A percentile compares a stretch with the other conserved stretches of the same genome.
Evolutionary conservation across 2,113 vertebrate species (phyloP).

Genomic region (Protomyctophum bolini): DNA sequence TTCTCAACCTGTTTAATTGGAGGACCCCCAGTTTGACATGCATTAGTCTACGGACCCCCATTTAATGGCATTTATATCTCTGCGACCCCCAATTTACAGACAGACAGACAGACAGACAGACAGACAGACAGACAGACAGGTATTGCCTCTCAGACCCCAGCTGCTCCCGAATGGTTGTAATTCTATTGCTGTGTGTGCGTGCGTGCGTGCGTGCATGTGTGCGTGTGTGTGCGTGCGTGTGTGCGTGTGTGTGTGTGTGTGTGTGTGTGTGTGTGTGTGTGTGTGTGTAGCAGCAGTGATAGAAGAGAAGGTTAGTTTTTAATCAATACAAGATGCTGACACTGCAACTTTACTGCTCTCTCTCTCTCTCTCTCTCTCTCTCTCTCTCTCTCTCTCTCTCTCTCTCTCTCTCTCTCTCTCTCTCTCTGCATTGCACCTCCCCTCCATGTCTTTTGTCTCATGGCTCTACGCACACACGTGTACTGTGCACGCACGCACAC

Average conservation of each 20-base stretch:
- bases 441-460: constrained; percentile 10
- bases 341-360: constrained; percentile 86
- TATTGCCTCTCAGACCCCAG: constrained; percentile 17
- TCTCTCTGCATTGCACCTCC: constrained; percentile 60
- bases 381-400: constrained; percentile 80
- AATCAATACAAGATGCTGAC: constrained; percentile 99
- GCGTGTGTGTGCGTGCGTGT: neutral
- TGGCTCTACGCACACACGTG: constrained; percentile 13
- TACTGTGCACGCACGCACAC: too few relatives aligned
- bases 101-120: too few relatives aligned
- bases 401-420: constrained; percentile 42
- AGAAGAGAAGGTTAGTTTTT: constrained; percentile 98
- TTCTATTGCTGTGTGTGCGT: constrained; percentile 49
- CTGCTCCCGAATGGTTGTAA: constrained; percentile 65
- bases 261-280: constrained; percentile 2
- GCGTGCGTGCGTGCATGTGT: too few relatives aligned
- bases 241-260: neutral
- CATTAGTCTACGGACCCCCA: too few relatives aligned
- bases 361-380: constrained; percentile 81
- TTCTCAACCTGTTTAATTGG: too few relatives aligned
- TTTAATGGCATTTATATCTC: too few relatives aligned
- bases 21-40: too few relatives aligned
- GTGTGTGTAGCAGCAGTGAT: constrained; percentile 82
- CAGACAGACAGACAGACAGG: too few relatives aligned
- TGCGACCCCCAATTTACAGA: too few relatives aligned